Evolutionary conservation across 2,113 vertebrate genomes (phyloP).

Genomic region (Hydrochoerus hydrochaeris): DNA sequence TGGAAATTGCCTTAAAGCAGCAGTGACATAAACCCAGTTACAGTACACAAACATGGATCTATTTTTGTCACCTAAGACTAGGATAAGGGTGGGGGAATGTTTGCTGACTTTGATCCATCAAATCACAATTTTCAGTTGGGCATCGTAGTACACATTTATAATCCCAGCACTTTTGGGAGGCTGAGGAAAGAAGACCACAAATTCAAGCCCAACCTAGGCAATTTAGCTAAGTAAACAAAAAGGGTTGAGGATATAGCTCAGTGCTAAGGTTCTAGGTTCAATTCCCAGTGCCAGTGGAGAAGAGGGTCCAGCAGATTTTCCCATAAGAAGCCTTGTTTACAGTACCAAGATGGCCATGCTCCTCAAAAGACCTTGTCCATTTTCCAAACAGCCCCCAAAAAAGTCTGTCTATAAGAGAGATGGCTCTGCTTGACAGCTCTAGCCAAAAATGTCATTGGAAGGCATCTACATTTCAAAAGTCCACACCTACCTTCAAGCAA

Average conservation of each 20-base stretch:
- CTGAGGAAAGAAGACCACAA: neutral
- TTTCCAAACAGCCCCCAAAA: neutral
- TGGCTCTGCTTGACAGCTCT: neutral
- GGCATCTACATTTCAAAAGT: neutral
- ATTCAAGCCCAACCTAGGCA: neutral
- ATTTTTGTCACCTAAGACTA: neutral
- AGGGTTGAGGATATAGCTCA: neutral
- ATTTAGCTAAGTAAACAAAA: neutral
- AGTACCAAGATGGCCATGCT: neutral
- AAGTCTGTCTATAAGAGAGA: neutral
- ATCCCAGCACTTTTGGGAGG: neutral
- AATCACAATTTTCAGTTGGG: neutral
- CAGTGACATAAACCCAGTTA: neutral
- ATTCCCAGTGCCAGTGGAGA: neutral
- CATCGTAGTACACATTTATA: neutral
- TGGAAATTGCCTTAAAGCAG: neutral
- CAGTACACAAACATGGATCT: neutral
- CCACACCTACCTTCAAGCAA: neutral
- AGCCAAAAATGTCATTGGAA: neutral
- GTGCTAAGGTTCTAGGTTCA: neutral
- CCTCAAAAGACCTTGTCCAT: neutral
- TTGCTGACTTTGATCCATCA: slow-evolving; percentile 4
- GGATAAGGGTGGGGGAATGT: neutral
- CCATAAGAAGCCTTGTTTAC: neutral
- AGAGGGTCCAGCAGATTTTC: neutral